Conservation (phyloP, 35 echinoderm and acorn worm genomes). For the Heliocidaris tuberculata region DNA sequence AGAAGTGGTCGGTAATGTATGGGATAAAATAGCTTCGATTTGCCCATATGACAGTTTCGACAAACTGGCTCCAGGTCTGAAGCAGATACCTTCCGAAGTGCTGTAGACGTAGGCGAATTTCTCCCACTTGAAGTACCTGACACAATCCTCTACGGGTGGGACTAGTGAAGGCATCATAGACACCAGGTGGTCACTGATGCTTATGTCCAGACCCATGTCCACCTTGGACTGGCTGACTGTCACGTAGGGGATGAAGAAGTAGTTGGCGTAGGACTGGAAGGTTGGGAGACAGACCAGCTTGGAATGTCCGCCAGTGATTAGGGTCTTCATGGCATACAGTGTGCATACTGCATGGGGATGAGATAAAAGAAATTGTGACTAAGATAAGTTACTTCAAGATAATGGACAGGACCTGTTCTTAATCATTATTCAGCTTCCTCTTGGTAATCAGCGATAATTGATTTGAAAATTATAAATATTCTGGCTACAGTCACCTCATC, state of each 20-base stretch:
- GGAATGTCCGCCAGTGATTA: conserved; percentile 38
- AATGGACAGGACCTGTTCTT: too few relatives aligned
- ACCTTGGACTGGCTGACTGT: conserved; percentile 51
- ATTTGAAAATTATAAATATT: too few relatives aligned
- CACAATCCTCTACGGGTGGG: conserved; percentile 54
- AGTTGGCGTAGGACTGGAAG: conserved; percentile 44
- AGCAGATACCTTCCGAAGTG: conserved; percentile 59
- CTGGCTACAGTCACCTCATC: too few relatives aligned
- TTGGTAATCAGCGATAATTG: too few relatives aligned
- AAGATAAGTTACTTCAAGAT: too few relatives aligned
- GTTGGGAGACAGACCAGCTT: conserved; percentile 25
- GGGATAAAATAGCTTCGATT: too few relatives aligned
- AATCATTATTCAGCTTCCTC: too few relatives aligned
- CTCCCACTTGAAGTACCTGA: conserved; percentile 69
- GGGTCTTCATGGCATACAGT: conserved; percentile 10
- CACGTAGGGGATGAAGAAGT: conserved; percentile 60
- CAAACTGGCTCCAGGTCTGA: too few relatives aligned
- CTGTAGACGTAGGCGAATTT: conserved; percentile 84
- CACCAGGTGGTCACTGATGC: conserved; percentile 59
- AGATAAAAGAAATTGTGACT: not conserved
- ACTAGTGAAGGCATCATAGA: conserved; percentile 78
- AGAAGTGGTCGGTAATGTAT: too few relatives aligned
- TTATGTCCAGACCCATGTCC: conserved; percentile 44
- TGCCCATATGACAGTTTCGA: too few relatives aligned
- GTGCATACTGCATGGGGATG: conserved; percentile 44